These are phyloP conservation scores for Lophotriccus pileatus DNA, from an alignment of 2,797 vertebrate species.

Conservation along the genomic window DNA sequence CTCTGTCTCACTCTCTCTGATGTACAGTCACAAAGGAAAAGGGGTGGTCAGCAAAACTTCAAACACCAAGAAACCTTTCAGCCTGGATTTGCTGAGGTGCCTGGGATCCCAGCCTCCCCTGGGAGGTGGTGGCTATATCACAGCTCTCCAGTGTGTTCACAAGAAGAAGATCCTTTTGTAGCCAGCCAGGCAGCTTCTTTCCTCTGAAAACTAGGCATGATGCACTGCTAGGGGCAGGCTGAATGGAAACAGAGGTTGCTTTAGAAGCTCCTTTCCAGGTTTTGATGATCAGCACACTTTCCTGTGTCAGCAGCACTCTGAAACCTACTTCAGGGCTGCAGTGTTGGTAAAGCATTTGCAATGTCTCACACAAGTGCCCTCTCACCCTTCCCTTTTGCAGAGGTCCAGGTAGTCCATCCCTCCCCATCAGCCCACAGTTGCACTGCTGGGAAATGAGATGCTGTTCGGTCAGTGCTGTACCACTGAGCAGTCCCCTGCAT, in stretches of 20 bases:
- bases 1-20: background rate
- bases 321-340: background rate
- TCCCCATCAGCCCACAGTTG: background rate
- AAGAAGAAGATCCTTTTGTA: background rate
- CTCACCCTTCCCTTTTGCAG: background rate
- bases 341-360: background rate
- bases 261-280: background rate
- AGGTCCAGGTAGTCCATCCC: background rate
- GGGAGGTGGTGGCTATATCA: background rate
- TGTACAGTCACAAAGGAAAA: background rate
- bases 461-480: background rate
- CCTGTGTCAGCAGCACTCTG: background rate
- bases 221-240: background rate
- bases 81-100: background rate
- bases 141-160: background rate
- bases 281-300: background rate
- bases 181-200: background rate
- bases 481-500: background rate
- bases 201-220: background rate
- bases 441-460: background rate
- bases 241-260: background rate
- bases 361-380: background rate
- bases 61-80: background rate
- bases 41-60: background rate
- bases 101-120: background rate